A percentile compares a stretch with the other conserved stretches of the same genome.
phyloP scores from a whole-genome alignment of 2,888 invertebrate species.

The Philopedon plagiatum region DNA sequence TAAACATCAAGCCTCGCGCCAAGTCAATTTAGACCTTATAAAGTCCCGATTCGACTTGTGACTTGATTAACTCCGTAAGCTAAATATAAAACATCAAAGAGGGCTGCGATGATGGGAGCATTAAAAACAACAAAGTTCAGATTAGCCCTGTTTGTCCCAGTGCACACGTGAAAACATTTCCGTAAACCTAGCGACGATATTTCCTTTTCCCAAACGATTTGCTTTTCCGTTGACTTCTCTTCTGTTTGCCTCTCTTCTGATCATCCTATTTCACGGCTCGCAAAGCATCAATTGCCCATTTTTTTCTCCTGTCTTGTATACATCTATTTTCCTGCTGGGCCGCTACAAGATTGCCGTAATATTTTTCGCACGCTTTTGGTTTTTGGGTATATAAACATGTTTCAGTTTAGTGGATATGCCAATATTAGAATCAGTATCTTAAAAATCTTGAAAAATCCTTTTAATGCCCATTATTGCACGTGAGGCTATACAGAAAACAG shows the following conservation, averaged over 20 bases:
- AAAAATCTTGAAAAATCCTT: no score
- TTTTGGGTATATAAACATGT: neutral
- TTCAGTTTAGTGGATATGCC: neutral
- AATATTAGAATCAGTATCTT: no score
- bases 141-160: constrained; percentile 25
- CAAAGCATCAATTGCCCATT: constrained; percentile 63
- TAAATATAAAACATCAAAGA: neutral
- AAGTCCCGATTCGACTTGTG: neutral
- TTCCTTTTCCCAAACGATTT: constrained; percentile 55
- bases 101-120: constrained; percentile 48
- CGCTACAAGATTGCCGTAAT: constrained; percentile 44
- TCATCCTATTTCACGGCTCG: constrained; percentile 68
- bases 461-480: no score
- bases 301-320: constrained; percentile 41
- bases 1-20: no score
- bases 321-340: constrained; percentile 44
- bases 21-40: no score
- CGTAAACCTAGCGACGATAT: constrained; percentile 53
- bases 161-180: constrained; percentile 43
- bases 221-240: constrained; percentile 52
- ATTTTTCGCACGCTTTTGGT: constrained; percentile 37
- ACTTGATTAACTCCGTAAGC: neutral
- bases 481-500: no score
- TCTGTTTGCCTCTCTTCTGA: constrained; percentile 63
- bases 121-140: constrained; percentile 7